Conservation (phyloP, 2,888 invertebrate genomes). For the Drosophila mimica region DNA sequence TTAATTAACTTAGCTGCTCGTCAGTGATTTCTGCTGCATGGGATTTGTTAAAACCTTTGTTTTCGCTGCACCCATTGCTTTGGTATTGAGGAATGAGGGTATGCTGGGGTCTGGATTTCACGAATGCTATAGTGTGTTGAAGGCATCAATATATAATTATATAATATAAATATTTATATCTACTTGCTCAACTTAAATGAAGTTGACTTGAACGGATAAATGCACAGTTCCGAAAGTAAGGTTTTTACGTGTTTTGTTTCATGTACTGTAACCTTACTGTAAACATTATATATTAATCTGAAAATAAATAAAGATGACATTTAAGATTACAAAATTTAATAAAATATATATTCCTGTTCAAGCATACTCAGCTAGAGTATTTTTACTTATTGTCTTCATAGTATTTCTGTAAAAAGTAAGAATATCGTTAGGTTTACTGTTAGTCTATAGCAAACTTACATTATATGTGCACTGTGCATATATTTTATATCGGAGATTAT, state of each 20-base stretch:
- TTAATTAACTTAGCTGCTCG: constrained; percentile 17
- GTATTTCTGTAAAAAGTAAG: too few relatives aligned
- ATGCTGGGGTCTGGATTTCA: neutral
- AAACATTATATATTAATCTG: neutral
- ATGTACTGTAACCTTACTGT: neutral
- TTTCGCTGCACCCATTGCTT: neutral
- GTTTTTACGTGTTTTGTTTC: neutral
- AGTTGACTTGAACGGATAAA: neutral
- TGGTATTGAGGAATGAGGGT: neutral
- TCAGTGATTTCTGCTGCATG: neutral
- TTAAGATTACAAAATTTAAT: neutral
- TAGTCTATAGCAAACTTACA: neutral
- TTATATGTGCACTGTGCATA: neutral
- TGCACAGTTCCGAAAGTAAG: neutral
- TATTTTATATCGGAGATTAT: neutral
- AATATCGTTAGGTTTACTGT: neutral
- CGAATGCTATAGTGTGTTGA: neutral
- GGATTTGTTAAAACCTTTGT: neutral
- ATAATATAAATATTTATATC: too few relatives aligned
- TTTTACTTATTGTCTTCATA: neutral
- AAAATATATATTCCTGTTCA: neutral
- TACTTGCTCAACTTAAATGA: neutral
- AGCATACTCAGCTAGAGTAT: neutral
- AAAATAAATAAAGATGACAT: neutral
- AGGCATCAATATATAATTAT: neutral